Base-by-base conservation (phyloP, 1,140 invertebrate species). In the Aphelenchoides fujianensis region DNA sequence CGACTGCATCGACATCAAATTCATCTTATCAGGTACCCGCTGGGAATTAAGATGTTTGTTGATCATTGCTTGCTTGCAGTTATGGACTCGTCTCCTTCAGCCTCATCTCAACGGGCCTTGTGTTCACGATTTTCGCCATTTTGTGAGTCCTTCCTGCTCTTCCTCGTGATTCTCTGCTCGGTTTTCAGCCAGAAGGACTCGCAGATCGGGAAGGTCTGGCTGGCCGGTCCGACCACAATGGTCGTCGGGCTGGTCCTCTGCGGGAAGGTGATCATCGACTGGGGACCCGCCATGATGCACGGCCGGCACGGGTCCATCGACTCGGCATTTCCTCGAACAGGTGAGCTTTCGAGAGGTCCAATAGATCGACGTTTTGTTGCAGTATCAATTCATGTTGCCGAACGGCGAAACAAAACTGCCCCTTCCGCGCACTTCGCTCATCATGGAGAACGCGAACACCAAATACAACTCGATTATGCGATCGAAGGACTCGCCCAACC, bases 61-160 rank as follows among this genome's bases (percentile, higher is more conserved):
- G n/a, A n/a, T n/a, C n/a, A n/a, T n/a, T n/a, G n/a, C n/a, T n/a
- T n/a, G n/a, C 59, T 82, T 77, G 76, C 66, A 84, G 79, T 62
- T 83, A 83, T 75, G 82, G 82, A 23, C 64, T 68, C 48, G 82
- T 83, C 28, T 74, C 82, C 27, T 76, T 82, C 48, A 71, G 66
- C 54, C 81, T 83, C 32, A 83, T 83, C 30, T 48, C 72, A 7
- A 79, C 83, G 63, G 82, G 82, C 63, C 69, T 83, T 48, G 79
- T 83, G 16, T 84, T 83, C 69, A 84, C 82, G 19, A 79, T 84
- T 19, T 83, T 83, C 62, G 82, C 82, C 27, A 79, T 83, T 53
- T 84, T 83, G n/a, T n/a, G n/a, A n/a, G n/a, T n/a, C n/a, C n/a
- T n/a, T n/a, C n/a, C n/a, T n/a, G n/a, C n/a, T n/a, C n/a, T n/a